These are phyloP conservation scores for Xerus inauris DNA, from an alignment of 2,113 vertebrate genomes.

Conservation along the genomic window DNA sequence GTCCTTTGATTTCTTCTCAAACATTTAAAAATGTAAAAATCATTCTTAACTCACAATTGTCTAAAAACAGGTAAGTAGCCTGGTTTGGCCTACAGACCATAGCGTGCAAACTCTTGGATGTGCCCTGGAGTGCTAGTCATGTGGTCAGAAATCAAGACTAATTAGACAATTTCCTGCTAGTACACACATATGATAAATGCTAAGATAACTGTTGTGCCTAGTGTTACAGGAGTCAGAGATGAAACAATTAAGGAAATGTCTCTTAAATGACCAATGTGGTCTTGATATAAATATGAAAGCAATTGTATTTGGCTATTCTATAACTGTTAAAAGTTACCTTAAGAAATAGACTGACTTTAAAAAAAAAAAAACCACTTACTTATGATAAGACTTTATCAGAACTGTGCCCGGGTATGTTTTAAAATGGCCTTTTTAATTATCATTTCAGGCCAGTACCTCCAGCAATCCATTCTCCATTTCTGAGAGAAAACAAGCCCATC, in stretches of 20 bases:
- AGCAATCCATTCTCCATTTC: conserved; percentile 72
- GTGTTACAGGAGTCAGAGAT: not conserved
- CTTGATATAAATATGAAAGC: conserved; percentile 19
- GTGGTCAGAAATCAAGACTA: not conserved
- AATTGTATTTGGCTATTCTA: not conserved
- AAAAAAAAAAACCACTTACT: conserved; percentile 61
- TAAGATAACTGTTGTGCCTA: not conserved
- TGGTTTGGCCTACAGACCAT: not conserved
- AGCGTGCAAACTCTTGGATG: not conserved
- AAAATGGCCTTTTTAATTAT: conserved; percentile 70
- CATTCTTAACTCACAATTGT: not conserved
- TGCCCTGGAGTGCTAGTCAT: not conserved
- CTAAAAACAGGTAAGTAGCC: not conserved
- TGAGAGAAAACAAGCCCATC: conserved; percentile 65
- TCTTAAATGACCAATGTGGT: conserved; percentile 6
- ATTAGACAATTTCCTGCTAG: not conserved
- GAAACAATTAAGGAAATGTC: not conserved
- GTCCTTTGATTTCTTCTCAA: conserved; percentile 27
- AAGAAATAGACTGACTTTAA: conserved; percentile 73
- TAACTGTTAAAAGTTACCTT: conserved; percentile 76
- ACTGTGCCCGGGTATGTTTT: conserved; percentile 67
- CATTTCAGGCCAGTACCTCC: conserved; percentile 66
- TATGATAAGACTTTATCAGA: conserved; percentile 80
- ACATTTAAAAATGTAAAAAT: conserved; percentile 25
- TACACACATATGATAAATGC: not conserved